Percentiles rank a stretch among this genome's conserved stretches.
These are phyloP conservation scores for Lamprologus tigripictilis DNA, from an alignment of 2,113 vertebrate species.

Conservation along the genomic window DNA sequence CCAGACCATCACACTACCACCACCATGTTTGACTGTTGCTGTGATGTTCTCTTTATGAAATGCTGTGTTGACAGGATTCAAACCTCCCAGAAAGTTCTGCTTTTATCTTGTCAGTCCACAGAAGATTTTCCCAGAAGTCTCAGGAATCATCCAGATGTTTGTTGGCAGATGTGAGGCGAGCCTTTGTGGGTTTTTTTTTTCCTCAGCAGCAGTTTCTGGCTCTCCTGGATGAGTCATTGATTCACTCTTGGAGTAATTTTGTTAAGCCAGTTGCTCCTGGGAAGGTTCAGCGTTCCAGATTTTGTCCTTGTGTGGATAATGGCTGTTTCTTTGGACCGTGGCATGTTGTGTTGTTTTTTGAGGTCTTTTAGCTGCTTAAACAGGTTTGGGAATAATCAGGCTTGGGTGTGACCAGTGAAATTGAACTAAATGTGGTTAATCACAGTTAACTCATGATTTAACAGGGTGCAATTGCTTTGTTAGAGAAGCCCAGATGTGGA, in stretches of 20 bases:
- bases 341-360: not conserved
- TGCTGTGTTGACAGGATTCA: not conserved
- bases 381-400: not conserved
- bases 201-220: not conserved
- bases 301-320: not conserved
- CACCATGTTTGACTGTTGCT: not conserved
- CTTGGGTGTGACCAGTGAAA: not conserved
- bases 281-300: not conserved
- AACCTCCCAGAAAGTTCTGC: not conserved
- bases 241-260: not conserved
- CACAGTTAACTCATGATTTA: not conserved
- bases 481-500: not conserved
- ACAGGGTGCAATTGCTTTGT: not conserved
- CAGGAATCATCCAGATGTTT: not conserved
- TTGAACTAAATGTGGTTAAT: not conserved
- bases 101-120: not conserved
- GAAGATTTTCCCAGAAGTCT: not conserved
- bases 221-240: not conserved
- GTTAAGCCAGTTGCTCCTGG: not conserved
- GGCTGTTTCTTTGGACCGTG: not conserved
- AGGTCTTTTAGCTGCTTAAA: not conserved
- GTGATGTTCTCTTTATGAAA: not conserved
- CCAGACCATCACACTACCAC: not conserved
- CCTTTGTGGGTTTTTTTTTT: fast-evolving
- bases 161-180: not conserved